These are phyloP conservation scores for Syngnathus typhle DNA, from an alignment of 2,113 vertebrate species.

Conservation along the genomic window DNA sequence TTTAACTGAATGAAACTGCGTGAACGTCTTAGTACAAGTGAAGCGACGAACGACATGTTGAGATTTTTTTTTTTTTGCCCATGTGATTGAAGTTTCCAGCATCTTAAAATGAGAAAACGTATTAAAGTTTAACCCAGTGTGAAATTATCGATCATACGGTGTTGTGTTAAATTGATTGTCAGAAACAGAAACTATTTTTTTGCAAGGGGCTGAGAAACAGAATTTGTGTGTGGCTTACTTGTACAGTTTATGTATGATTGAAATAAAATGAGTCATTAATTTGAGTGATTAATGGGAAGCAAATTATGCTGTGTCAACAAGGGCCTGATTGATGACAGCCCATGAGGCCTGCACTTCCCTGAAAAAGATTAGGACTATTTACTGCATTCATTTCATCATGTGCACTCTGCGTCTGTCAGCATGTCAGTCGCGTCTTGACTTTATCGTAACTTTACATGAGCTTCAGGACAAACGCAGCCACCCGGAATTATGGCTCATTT, in stretches of 20 bases:
- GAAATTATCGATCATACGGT: too few species aligned
- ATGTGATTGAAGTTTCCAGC: too few species aligned
- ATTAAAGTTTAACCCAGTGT: too few species aligned
- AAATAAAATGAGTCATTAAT: too few species aligned
- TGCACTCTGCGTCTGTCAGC: not conserved
- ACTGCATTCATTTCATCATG: not conserved
- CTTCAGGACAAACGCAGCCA: not conserved
- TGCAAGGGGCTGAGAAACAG: not conserved
- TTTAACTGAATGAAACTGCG: not conserved
- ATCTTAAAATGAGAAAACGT: too few species aligned
- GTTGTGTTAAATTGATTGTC: too few species aligned
- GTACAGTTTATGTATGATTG: too few species aligned
- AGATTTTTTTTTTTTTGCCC: not conserved
- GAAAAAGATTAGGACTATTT: not conserved
- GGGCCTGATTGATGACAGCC: not conserved
- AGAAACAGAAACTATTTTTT: too few species aligned
- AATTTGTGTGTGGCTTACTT: too few species aligned
- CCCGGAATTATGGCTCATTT: not conserved
- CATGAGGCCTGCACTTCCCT: not conserved
- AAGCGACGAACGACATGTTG: not conserved
- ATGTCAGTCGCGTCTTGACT: not conserved
- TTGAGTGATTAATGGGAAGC: not conserved
- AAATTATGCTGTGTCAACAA: not conserved
- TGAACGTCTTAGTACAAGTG: not conserved
- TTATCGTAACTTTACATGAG: not conserved